Evolutionary conservation across 2,797 vertebrate genomes (phyloP).

Genomic region (Syncerus caffer): DNA sequence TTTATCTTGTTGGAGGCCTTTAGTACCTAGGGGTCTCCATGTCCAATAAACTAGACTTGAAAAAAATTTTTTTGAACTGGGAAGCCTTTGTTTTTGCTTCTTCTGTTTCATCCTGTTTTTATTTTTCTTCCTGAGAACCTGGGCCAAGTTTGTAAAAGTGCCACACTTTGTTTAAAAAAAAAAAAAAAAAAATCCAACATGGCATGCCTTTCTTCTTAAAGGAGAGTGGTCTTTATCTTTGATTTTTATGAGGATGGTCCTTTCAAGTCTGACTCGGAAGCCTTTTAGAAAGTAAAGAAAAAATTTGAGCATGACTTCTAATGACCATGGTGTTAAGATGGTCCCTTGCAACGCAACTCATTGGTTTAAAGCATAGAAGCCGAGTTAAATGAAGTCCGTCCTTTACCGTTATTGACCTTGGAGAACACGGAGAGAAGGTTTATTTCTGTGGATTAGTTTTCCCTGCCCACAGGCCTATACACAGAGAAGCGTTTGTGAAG

Average conservation of each 20-base stretch:
- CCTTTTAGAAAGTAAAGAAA: not conserved
- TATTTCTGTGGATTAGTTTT: not conserved
- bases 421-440: not conserved
- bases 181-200: not conserved
- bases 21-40: not conserved
- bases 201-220: not conserved
- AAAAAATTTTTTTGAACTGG: not conserved
- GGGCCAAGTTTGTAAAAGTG: not conserved
- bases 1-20: not conserved
- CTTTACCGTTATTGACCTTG: not conserved
- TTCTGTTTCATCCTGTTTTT: conserved; percentile 1
- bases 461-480: not conserved
- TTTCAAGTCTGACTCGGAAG: not conserved
- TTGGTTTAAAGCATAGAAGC: not conserved
- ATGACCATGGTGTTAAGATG: not conserved
- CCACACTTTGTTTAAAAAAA: not conserved
- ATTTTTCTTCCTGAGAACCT: not conserved
- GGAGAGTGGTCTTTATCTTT: not conserved
- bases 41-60: not conserved
- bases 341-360: not conserved
- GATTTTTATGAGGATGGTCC: not conserved
- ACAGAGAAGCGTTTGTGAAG: not conserved
- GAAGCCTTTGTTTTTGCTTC: not conserved
- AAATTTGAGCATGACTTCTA: not conserved
- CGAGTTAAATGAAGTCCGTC: not conserved